These are phyloP conservation scores for Ramphastos sulfuratus DNA, from an alignment of 2,113 vertebrate genomes.

Conservation along the genomic window DNA sequence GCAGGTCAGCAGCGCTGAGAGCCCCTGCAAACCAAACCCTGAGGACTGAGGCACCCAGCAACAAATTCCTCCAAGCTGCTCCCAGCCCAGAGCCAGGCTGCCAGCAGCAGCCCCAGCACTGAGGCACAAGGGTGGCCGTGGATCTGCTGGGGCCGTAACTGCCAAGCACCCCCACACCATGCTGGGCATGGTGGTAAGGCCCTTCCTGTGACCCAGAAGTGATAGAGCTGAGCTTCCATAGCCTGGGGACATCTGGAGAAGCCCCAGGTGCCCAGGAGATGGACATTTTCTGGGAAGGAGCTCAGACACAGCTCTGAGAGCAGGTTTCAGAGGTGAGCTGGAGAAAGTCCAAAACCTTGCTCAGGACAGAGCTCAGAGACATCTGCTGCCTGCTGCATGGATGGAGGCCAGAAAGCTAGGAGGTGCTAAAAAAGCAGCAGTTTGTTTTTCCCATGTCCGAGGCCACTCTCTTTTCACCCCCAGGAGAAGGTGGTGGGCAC, in stretches of 20 bases:
- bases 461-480: not conserved
- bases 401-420: not conserved
- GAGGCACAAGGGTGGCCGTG: not conserved
- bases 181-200: not conserved
- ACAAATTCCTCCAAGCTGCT: not conserved
- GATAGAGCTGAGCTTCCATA: not conserved
- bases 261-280: not conserved
- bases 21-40: not conserved
- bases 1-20: not conserved
- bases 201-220: not conserved
- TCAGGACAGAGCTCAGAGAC: conserved; percentile 5
- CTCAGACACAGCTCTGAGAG: not conserved
- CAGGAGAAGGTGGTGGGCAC: not conserved
- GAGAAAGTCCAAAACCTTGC: not conserved
- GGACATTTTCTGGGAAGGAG: not conserved
- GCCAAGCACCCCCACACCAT: not conserved
- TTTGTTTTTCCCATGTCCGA: not conserved
- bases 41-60: not conserved
- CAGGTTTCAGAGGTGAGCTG: conserved; percentile 8
- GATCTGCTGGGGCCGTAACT: not conserved
- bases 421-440: not conserved
- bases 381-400: not conserved
- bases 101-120: not conserved
- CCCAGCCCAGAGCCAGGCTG: not conserved
- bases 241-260: not conserved